These are phyloP conservation scores for Sinotaia quadrata DNA, from an alignment of 2,888 invertebrate species.

Conservation along the genomic window DNA sequence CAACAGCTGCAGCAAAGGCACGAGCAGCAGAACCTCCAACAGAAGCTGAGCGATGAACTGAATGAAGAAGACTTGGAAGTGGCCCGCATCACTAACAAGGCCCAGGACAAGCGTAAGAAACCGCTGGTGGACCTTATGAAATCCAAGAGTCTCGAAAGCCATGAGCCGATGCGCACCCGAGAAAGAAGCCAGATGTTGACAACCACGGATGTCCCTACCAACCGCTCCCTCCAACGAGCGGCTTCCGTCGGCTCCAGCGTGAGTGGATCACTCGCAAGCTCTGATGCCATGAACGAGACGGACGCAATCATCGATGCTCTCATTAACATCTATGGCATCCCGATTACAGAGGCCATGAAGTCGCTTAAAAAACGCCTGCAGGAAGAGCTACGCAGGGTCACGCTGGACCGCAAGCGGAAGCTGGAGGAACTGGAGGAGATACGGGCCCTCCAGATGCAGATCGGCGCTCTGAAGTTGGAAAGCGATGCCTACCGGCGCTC, in stretches of 20 bases:
- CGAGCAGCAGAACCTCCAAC: background rate
- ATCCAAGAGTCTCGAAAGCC: constrained; percentile 40
- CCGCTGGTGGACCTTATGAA: constrained; percentile 36
- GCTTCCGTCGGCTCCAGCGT: constrained; percentile 31
- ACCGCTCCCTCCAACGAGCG: constrained; percentile 26
- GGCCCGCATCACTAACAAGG: constrained; percentile 46
- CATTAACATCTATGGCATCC: constrained; percentile 66
- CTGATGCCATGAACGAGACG: constrained; percentile 57
- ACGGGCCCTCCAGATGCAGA: constrained; percentile 65
- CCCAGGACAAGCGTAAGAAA: constrained; percentile 30
- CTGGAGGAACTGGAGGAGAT: constrained; percentile 73
- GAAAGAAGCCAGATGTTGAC: background rate
- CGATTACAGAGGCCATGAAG: constrained; percentile 69
- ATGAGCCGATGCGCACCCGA: constrained; percentile 18
- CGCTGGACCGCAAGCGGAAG: constrained; percentile 69
- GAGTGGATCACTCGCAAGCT: constrained; percentile 42
- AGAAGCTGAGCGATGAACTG: constrained; percentile 52
- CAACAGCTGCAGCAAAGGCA: constrained; percentile 7
- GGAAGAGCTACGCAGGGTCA: constrained; percentile 73
- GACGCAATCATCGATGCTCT: constrained; percentile 64
- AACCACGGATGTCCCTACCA: background rate
- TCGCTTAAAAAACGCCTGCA: constrained; percentile 71
- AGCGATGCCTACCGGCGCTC: constrained; percentile 42
- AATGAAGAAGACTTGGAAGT: constrained; percentile 64
- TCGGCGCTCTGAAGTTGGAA: constrained; percentile 60